Base-by-base conservation (phyloP, 2,113 vertebrate species). In the Bufo gargarizans region DNA sequence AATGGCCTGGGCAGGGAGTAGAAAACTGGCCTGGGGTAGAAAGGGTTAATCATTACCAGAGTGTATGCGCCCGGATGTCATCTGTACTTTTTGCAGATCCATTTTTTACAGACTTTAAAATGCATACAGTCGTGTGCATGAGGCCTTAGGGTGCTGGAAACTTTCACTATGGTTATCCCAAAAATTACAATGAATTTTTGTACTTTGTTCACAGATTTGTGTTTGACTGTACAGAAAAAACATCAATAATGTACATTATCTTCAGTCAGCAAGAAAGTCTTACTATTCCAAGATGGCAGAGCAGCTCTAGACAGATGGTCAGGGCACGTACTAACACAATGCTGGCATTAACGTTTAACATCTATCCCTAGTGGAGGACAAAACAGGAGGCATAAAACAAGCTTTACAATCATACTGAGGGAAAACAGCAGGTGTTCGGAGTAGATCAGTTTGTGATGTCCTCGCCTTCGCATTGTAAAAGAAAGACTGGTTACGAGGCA, bases 351-450 rank as follows among this genome's bases (percentile, higher is more conserved):
- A 72, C 58, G n/a, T 69, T 59, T 76, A 49, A 82, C 67, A 19
- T 82, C n/a, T 67, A 83, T 67, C 49, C 58, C n/a, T 56, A 78
- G 22, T 45, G 43, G 79, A 88, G 33, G 50, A 84, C 81, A 88
- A 84, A 77, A 53, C 81, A 67, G 12, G 45, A 65, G 33, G 43
- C 13, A 71, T 83, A 76, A 83, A 59, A 77, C 20, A 63, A 43
- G 17, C 56, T 43, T 33, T 88, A 72, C 69, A 82, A 76, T 77
- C n/a, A 53, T 76, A 58, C 6, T 13, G 80, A 67, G 71, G 22
- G 81, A 67, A 33, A 83, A 77, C 80, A 84, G 72, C 87, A 88
- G 87, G 71, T 88, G 87, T 43, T 53, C n/a, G 8, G 63, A 77
- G 56, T 59, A 81, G 12, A 81, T n/a, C 53, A 61, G 22, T 43